Base-by-base conservation (phyloP, 2,113 vertebrate genomes). In the Hippolais icterina region DNA sequence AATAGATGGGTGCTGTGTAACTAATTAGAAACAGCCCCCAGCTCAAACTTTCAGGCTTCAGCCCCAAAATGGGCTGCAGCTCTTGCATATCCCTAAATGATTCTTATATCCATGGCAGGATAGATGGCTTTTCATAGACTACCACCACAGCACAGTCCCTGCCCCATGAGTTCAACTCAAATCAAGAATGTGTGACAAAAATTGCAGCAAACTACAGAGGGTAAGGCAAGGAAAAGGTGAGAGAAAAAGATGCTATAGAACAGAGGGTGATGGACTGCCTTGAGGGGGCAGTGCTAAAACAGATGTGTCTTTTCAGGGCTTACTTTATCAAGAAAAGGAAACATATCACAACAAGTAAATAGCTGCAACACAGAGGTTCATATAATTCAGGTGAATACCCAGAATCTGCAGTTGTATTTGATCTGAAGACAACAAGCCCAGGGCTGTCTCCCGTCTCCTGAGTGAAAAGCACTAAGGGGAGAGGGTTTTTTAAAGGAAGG, bases 341-440 rank as follows among this genome's bases (percentile, higher is more conserved):
- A 89, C 37, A 61, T 87, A 94, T 89, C 76, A 76, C 72, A 93
- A 84, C 87, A 87, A 86, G 80, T 60, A 92, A 96, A 96, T 68
- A 95, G 92, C 85, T 71, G 37, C 6, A 8, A 57, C 69, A 87
- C 66, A 53, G 92, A 81, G 80, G 88, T 95, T 93, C 92, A 20
- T 94, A 82, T 87, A 95, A 94, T 93, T 83, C 95, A 96, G 96
- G 96, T 95, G 94, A 89, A 93, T 89, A 42, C 72, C 54, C 90
- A 37, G 87, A 76, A 65, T 83, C 85, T 94, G 90, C 87, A 94
- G 88, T 75, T 82, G 85, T 90, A 93, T 96, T 95, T 96, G 96
- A 96, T 94, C 89, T 94, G 95, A 93, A 90, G 95, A 87, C 88
- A 92, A 93, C 50, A 84, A 95, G 94, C 89, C 88, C 94, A 92